Conservation (phyloP, 2,797 vertebrate species). For the Periparus ater region DNA sequence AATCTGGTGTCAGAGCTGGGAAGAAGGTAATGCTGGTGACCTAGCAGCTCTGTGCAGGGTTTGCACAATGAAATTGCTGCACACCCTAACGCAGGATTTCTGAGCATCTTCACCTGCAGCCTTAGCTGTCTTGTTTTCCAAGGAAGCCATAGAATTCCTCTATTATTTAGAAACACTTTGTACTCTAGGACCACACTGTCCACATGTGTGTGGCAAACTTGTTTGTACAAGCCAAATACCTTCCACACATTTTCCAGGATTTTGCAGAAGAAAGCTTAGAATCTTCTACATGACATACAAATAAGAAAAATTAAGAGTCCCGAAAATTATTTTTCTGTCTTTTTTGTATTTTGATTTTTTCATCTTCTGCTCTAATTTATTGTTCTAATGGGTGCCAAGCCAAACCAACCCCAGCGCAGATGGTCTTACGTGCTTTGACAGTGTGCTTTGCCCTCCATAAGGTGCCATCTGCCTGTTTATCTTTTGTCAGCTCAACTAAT, state of each 20-base stretch:
- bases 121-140: background rate
- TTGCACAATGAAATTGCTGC: background rate
- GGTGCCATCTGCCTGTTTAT: constrained; percentile 44
- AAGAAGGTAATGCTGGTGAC: background rate
- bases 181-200: background rate
- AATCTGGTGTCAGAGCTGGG: background rate
- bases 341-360: background rate
- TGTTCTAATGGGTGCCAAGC: background rate
- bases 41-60: background rate
- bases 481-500: constrained; percentile 32
- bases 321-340: background rate
- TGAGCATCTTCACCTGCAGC: background rate
- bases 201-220: background rate
- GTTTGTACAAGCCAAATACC: background rate
- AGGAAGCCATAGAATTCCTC: background rate
- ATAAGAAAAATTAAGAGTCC: background rate
- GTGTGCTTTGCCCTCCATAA: background rate
- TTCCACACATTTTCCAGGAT: background rate
- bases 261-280: background rate
- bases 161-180: background rate
- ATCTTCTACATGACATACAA: background rate
- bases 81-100: background rate
- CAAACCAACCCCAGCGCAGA: constrained; percentile 10
- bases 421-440: background rate
- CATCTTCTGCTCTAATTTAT: background rate